Percentiles rank a stretch among this genome's conserved stretches.
phyloP scores from a whole-genome alignment of 2,888 invertebrate genomes.

The Lumbricus terrestris region DNA sequence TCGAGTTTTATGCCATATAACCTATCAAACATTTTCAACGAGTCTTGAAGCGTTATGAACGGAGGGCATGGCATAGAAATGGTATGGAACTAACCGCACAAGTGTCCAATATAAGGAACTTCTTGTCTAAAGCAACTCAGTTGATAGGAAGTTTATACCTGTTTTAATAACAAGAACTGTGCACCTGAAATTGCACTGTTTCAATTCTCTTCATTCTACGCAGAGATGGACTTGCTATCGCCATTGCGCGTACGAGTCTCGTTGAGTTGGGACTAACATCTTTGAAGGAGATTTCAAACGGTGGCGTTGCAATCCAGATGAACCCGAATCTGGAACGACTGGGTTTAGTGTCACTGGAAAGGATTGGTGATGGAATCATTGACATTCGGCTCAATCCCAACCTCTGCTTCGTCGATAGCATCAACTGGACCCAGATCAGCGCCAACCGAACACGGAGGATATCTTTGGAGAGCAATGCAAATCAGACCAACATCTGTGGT shows the following conservation, averaged over 20 bases:
- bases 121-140: no score
- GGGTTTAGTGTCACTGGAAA: background rate
- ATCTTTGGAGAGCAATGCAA: background rate
- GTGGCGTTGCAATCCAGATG: slow-evolving; percentile 82
- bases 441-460: background rate
- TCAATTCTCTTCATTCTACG: background rate
- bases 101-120: no score
- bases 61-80: no score
- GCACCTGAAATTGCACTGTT: no score
- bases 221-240: background rate
- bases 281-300: slow-evolving; percentile 80
- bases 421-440: slow-evolving; percentile 40
- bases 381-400: background rate
- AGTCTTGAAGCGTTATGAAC: no score
- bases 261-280: slow-evolving; percentile 80
- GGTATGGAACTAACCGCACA: no score
- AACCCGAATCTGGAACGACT: slow-evolving; percentile 67
- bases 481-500: slow-evolving; percentile 14
- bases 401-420: slow-evolving; percentile 73
- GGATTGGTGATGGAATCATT: background rate
- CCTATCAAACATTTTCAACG: no score
- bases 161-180: no score
- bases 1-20: no score
- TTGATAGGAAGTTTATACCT: no score
- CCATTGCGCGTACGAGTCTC: slow-evolving; percentile 26